Base-by-base conservation (phyloP, 2,888 invertebrate species). In the Lepidochitona cinerea region DNA sequence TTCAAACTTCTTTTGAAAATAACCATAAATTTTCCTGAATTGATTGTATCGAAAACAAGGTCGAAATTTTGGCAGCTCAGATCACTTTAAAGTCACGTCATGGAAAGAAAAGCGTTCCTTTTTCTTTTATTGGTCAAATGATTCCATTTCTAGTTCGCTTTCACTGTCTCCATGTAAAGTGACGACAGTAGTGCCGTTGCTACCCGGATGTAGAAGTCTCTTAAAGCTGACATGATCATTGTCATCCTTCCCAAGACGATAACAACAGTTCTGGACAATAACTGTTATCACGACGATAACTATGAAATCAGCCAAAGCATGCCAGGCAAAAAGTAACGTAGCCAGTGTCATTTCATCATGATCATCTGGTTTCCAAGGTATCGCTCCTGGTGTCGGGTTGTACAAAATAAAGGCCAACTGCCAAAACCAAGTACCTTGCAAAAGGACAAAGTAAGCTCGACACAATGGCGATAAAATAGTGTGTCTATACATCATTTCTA, bases 401-500 rank as follows among this genome's bases (percentile, higher is more conserved):
- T 92, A 92, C 32, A 92, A 84, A 74, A 92, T 91, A 83, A 91
- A 91, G 0, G 91, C 92, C 12, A 92, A 89, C 75, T 91, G 91
- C 84, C 89, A 91, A 85, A 92, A 92, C 92, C 92, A 92, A 1
- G 91, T 91, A n/a, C 92, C 92, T 83, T 92, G 92, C 7, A 92
- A 84, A n/a, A 92, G 75, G 0, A 89, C 85, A 71, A 91, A 90
- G 76, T 89, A 91, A 12, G 88, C 79, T 59, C 92, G 79, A 12
- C 86, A 78, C 54, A 92, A 76, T 0, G 91, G 85, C 2, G 89
- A 83, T 37, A 91, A 69, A 7, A 91, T 84, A 72, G 84, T 87
- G 70, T 87, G 79, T 5, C 89, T 87, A 76, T 86, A 88, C 12
- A 79, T 81, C 85, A 90, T 88, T 83, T 92, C 92, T 37, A 90